phyloP scores from a whole-genome alignment of 1,140 invertebrate species.

The Drosophila ananassae region DNA sequence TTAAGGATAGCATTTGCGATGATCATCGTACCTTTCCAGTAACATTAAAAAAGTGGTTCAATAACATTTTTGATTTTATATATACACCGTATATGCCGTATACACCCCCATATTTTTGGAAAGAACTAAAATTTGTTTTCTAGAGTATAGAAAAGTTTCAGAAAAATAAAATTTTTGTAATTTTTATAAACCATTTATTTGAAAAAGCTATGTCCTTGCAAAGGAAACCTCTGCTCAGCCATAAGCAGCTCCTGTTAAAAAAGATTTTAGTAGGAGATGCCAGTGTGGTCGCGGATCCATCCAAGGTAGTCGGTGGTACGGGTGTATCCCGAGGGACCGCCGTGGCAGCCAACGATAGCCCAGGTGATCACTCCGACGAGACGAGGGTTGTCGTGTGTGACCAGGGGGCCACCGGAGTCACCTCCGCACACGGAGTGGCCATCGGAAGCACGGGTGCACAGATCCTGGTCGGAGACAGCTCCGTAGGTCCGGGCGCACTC shows the following conservation, averaged over 20 bases:
- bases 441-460: conserved; percentile 26
- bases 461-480: conserved; percentile 10
- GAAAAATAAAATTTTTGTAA: background rate
- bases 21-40: no score
- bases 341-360: conserved; percentile 10
- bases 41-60: no score
- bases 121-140: no score
- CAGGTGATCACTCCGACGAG: conserved; percentile 35
- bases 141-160: background rate
- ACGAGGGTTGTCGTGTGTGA: conserved; percentile 32
- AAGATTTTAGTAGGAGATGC: conserved; percentile 42
- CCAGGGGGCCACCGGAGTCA: conserved; percentile 46
- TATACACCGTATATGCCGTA: no score
- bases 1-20: no score
- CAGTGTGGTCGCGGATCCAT: conserved; percentile 35
- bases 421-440: conserved; percentile 23
- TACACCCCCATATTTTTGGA: no score
- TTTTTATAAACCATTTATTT: background rate
- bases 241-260: background rate
- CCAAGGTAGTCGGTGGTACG: conserved; percentile 38
- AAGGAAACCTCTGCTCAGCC: background rate
- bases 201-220: background rate
- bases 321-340: conserved; percentile 26
- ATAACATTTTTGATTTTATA: no score
- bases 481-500: conserved; percentile 17